phyloP scores from a whole-genome alignment of 1,140 invertebrate genomes.

The Heliconius hermathena region DNA sequence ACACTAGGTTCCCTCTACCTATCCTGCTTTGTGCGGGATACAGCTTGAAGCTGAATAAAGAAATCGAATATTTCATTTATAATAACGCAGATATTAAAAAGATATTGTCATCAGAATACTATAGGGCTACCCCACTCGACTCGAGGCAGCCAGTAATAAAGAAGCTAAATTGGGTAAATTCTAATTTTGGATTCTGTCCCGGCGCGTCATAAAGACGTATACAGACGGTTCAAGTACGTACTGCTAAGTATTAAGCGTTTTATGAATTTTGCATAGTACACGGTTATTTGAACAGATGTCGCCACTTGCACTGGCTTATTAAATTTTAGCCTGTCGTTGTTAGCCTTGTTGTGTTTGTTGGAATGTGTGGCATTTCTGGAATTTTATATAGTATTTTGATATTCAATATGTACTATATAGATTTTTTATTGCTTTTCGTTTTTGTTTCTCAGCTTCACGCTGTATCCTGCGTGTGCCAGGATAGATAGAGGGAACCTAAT shows the following conservation, averaged over 20 bases:
- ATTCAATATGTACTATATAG: too few species aligned
- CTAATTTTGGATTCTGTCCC: slow-evolving; percentile 62
- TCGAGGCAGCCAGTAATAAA: slow-evolving; percentile 42
- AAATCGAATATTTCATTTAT: not conserved
- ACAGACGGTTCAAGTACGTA: slow-evolving; percentile 42
- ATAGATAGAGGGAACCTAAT: too few species aligned
- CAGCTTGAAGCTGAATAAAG: too few species aligned
- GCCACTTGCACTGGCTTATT: slow-evolving; percentile 50
- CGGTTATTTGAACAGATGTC: slow-evolving; percentile 56
- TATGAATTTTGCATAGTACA: slow-evolving; percentile 57
- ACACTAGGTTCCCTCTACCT: too few species aligned
- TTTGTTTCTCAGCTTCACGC: too few species aligned
- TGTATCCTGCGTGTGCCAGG: too few species aligned
- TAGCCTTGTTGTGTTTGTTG: slow-evolving; percentile 35
- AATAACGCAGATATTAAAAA: not conserved
- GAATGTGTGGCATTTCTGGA: not conserved
- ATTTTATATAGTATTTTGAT: not conserved
- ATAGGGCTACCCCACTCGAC: not conserved
- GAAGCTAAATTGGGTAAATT: slow-evolving; percentile 55
- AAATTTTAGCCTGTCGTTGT: slow-evolving; percentile 51
- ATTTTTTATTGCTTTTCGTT: too few species aligned
- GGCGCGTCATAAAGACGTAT: slow-evolving; percentile 53
- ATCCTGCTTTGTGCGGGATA: too few species aligned
- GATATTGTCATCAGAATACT: not conserved
- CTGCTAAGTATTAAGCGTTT: slow-evolving; percentile 54